phyloP scores from a whole-genome alignment of 2,113 vertebrate species.

The Macquaria ambigua region DNA sequence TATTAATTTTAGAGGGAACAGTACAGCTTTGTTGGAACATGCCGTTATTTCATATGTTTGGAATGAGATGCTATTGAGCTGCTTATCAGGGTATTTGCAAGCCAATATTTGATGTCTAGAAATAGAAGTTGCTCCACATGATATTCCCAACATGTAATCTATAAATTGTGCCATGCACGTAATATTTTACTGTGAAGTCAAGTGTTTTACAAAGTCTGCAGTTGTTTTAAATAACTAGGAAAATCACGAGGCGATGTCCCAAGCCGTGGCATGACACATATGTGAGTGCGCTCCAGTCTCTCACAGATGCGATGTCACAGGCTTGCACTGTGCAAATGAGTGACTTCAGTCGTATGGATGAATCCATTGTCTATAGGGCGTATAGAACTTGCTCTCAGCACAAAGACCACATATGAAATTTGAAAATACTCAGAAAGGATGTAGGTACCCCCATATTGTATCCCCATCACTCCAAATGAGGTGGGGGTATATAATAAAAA shows the following conservation, averaged over 20 bases:
- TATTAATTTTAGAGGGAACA: constrained; percentile 44
- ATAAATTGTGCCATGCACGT: neutral
- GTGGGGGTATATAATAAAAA: neutral
- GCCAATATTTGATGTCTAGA: constrained; percentile 27
- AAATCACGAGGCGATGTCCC: neutral
- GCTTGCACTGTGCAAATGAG: constrained; percentile 16
- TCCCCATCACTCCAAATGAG: no score
- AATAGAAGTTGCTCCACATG: constrained; percentile 3
- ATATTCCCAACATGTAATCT: neutral
- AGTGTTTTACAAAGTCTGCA: constrained; percentile 4
- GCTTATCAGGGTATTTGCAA: constrained; percentile 36
- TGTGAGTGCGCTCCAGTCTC: neutral
- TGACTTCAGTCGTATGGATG: constrained; percentile 23
- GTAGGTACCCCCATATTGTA: neutral
- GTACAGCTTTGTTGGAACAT: constrained; percentile 37
- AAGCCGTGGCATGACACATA: neutral
- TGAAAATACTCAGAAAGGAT: neutral
- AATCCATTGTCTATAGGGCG: constrained; percentile 1
- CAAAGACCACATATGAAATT: neutral
- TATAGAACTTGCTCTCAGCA: neutral
- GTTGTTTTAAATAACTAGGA: neutral
- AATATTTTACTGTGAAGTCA: neutral
- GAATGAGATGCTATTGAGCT: constrained; percentile 27
- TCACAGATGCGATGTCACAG: constrained; percentile 37
- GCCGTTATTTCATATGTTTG: constrained; percentile 30